phyloP scores from a whole-genome alignment of 2,113 vertebrate species.

The Shinisaurus crocodilurus region DNA sequence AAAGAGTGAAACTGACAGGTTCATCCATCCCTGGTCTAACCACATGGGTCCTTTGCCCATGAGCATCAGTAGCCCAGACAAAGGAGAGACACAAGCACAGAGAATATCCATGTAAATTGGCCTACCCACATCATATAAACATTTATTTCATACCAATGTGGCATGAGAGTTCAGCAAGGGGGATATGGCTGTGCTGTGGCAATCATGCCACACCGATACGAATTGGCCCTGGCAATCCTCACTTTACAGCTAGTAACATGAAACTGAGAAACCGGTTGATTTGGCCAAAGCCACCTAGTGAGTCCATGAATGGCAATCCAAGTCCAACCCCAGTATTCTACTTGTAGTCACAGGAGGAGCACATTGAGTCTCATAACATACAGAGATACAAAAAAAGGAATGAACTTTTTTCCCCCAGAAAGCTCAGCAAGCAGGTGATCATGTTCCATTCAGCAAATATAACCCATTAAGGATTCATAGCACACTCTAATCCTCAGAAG shows the following conservation, averaged over 20 bases:
- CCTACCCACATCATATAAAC: not conserved
- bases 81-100: not conserved
- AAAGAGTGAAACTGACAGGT: not conserved
- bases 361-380: not conserved
- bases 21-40: not conserved
- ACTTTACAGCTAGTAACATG: not conserved
- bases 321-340: not conserved
- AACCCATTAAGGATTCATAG: not conserved
- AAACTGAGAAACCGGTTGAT: not conserved
- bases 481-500: constrained; percentile 3
- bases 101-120: not conserved
- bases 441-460: not conserved
- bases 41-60: not conserved
- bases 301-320: not conserved
- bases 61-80: not conserved
- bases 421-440: not conserved
- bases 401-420: not conserved
- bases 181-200: not conserved
- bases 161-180: not conserved
- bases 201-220: not conserved
- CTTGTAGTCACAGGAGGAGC: not conserved
- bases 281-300: not conserved
- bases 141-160: not conserved
- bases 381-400: not conserved
- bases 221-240: not conserved